These are phyloP conservation scores for Malurus alboscapulatus DNA, from an alignment of 2,113 vertebrate species.

Conservation along the genomic window DNA sequence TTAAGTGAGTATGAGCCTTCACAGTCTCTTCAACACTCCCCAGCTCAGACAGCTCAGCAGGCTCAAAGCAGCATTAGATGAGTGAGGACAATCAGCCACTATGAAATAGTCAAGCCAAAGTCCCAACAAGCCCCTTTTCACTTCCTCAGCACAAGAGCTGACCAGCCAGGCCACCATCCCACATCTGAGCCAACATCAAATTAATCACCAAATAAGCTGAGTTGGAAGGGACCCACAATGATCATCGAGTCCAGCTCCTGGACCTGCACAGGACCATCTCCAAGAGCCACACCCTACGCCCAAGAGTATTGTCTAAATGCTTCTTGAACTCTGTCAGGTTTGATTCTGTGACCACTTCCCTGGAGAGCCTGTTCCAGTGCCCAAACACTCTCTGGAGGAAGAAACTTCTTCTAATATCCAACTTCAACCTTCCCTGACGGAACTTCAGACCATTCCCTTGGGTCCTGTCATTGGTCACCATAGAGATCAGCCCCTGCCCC, in stretches of 20 bases:
- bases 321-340: not conserved
- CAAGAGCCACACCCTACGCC: not conserved
- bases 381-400: not conserved
- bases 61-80: not conserved
- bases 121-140: not conserved
- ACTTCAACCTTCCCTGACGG: not conserved
- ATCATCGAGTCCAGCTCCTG: not conserved
- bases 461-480: too few species aligned
- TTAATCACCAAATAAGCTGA: not conserved
- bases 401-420: not conserved
- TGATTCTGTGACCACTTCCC: not conserved
- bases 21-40: not conserved
- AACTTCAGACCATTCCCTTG: not conserved
- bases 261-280: not conserved
- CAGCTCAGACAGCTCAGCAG: not conserved
- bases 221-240: not conserved
- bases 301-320: accelerated
- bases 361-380: not conserved
- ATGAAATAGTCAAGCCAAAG: not conserved
- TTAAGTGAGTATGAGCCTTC: not conserved
- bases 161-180: not conserved
- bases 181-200: accelerated
- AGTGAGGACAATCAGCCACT: not conserved
- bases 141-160: not conserved
- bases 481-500: not conserved